A percentile compares a stretch with the other conserved stretches of the same genome.
These are phyloP conservation scores for Sinocyclocheilus maitianheensis DNA, from an alignment of 2,113 vertebrate genomes.

Conservation along the genomic window DNA sequence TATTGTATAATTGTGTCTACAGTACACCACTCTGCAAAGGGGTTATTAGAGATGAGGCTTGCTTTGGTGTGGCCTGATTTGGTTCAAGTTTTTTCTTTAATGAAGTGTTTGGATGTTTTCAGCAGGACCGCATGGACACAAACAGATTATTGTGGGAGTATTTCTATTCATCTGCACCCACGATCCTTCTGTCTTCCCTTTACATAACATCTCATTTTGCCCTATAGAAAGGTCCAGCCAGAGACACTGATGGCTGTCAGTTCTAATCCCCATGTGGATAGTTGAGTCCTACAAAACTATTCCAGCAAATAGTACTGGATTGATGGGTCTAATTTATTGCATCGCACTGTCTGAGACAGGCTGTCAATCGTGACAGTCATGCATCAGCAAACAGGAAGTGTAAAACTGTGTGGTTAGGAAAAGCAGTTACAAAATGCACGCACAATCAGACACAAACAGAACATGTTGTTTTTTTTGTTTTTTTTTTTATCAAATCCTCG, in stretches of 20 bases:
- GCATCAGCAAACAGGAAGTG: constrained; percentile 29
- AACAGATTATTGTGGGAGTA: constrained; percentile 9
- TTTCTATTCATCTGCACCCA: not conserved
- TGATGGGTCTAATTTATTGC: constrained; percentile 3
- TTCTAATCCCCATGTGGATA: not conserved
- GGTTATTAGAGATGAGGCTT: not conserved
- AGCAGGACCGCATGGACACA: constrained; percentile 2
- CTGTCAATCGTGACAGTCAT: not conserved
- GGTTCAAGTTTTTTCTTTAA: constrained; percentile 38
- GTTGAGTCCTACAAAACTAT: not conserved
- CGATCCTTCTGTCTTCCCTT: not conserved
- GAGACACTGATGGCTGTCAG: not conserved
- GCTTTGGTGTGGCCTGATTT: constrained; percentile 23
- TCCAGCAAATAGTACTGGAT: constrained; percentile 18
- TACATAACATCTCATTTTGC: not conserved
- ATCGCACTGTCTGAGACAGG: not conserved
- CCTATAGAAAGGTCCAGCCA: not conserved
- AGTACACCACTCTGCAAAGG: not conserved
- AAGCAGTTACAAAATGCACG: not conserved
- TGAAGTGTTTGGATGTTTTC: constrained; percentile 29
- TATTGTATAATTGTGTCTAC: not conserved
- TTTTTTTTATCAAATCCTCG: not conserved
- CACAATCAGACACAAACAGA: not conserved
- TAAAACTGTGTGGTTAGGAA: constrained; percentile 21
- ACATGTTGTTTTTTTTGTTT: not conserved